Percentiles rank a stretch among this genome's conserved stretches.
Conservation (phyloP, 2,113 vertebrate species). For the Tringa solitaria region DNA sequence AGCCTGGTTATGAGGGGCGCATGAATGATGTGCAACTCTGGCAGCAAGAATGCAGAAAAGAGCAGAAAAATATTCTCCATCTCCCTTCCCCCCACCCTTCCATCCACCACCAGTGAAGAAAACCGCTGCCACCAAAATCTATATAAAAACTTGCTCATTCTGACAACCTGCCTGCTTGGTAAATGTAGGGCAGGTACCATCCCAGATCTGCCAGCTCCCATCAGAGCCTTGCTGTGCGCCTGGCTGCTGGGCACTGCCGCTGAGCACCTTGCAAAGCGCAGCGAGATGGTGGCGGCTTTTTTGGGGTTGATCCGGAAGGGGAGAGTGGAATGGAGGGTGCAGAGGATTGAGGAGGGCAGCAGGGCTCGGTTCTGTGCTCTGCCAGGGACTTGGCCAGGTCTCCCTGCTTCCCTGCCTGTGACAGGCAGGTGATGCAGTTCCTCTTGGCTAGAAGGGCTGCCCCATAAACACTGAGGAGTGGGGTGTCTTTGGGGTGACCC, state of each 20-base stretch:
- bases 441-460: background rate
- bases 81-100: background rate
- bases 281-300: background rate
- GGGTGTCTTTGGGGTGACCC: background rate
- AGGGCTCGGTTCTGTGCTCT: background rate
- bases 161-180: background rate
- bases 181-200: conserved; percentile 52
- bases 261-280: accelerated
- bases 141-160: conserved; percentile 47
- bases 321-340: background rate
- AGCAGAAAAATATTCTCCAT: background rate
- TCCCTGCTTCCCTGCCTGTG: background rate
- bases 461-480: accelerated
- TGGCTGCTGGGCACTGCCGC: background rate
- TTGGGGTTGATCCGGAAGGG: accelerated
- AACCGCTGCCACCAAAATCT: background rate
- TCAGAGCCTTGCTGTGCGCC: background rate
- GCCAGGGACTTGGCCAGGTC: accelerated
- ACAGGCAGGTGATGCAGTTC: background rate
- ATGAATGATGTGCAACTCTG: background rate
- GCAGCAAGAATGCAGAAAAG: background rate
- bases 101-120: background rate
- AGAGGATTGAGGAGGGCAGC: background rate
- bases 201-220: conserved; percentile 49
- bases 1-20: background rate